These are phyloP conservation scores for Silurus glanis DNA, from an alignment of 2,113 vertebrate species.

Conservation along the genomic window DNA sequence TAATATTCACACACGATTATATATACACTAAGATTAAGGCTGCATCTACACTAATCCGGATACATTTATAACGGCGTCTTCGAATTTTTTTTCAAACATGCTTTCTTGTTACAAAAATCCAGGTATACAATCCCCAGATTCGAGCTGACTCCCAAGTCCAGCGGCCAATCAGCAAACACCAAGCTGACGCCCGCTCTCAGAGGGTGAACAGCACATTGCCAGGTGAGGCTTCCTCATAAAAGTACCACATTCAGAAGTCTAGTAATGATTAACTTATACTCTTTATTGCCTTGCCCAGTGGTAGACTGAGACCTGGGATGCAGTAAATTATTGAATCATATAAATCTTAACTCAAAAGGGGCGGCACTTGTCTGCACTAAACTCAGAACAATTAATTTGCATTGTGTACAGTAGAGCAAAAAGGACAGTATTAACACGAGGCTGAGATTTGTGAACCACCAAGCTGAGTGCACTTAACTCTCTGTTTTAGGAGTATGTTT, in stretches of 20 bases:
- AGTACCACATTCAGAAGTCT: not conserved
- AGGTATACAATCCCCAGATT: constrained; percentile 93
- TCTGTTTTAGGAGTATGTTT: constrained; percentile 80
- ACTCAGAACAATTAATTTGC: not conserved
- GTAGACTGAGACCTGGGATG: not conserved
- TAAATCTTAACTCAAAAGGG: not conserved
- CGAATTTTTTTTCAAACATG: not conserved
- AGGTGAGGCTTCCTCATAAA: constrained; percentile 63
- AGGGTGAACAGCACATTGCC: constrained; percentile 73
- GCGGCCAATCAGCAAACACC: constrained; percentile 85
- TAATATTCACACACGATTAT: too few relatives aligned
- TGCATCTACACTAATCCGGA: too few relatives aligned
- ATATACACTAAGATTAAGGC: too few relatives aligned
- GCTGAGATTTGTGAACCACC: not conserved
- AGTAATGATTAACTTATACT: not conserved
- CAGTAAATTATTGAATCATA: not conserved
- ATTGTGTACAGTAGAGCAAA: not conserved
- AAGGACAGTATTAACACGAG: not conserved
- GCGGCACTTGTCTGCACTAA: not conserved
- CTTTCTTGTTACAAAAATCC: constrained; percentile 17
- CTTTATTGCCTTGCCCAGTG: not conserved
- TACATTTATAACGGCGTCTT: not conserved
- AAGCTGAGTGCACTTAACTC: not conserved
- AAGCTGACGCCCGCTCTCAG: constrained; percentile 81
- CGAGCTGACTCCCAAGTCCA: constrained; percentile 87